Base-by-base conservation (phyloP, 2,113 vertebrate species). In the Petrocephalus zakoni region DNA sequence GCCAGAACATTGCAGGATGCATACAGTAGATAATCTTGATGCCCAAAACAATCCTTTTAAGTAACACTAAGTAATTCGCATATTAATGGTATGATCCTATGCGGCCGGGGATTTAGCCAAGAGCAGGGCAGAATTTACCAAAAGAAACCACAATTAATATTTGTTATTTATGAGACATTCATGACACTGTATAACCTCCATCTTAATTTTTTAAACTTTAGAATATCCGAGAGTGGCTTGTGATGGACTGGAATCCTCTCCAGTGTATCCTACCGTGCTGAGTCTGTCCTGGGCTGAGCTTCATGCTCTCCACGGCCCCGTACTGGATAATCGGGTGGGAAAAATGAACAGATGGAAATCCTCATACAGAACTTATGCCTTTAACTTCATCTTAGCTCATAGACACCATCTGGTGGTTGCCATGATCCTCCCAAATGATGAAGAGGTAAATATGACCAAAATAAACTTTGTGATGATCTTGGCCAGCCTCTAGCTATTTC, bases 351-450 rank as follows among this genome's bases (percentile, higher is more conserved):
- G 15, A 78, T 78, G 15, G 19, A 42, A 78, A 78, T 17, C 34
- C 72, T 64, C 61, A 64, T 75, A 75, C 68, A 34, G 10, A 37
- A 75, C 34, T 2, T 78, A 42, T 78, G 13, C 72, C 72, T 78
- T 78, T 37, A 78, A 78, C 29, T 42, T 78, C 34, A 78, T 78
- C 72, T 78, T 78, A 78, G 72, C 72, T 78, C 72, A 42, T 78
- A 78, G 72, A 78, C 72, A 78, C 72, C 72, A 78, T 78, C 72
- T 78, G 72, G 72, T 78, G 72, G 72, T 78, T 78, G 72, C 29
- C 72, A 78, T 42, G 72, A 78, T 42, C 34, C 37, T 78, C 29
- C 72, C 72, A 42, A 78, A 78, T 42, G 5, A 78, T 6, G 34
- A 78, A 78, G 72, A 78, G 37, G 72, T 34, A 78, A 78, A 78